Percentiles rank a stretch among this genome's conserved stretches.
phyloP scores from a whole-genome alignment of 2,888 invertebrate species.

The Trichopoda pennipes region DNA sequence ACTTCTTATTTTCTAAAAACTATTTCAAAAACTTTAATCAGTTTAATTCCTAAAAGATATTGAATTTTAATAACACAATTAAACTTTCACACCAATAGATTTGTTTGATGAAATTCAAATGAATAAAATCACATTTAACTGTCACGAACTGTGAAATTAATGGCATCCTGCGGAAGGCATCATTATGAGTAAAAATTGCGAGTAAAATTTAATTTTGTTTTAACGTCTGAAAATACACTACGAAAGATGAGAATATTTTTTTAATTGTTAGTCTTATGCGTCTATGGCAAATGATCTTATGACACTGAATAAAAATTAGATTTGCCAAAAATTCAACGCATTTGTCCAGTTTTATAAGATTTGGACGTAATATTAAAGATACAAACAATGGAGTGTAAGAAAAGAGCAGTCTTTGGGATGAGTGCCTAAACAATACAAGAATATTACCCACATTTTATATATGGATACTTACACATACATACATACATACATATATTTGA shows the following conservation, averaged over 20 bases:
- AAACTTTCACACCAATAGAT: not conserved
- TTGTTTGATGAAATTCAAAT: not conserved
- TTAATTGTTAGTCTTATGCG: slow-evolving; percentile 5
- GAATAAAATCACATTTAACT: slow-evolving; percentile 21
- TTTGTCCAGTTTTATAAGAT: slow-evolving; percentile 57
- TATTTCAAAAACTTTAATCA: no score
- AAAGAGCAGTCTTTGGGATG: slow-evolving; percentile 28
- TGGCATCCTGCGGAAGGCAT: not conserved
- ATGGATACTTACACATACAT: no score
- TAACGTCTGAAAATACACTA: no score
- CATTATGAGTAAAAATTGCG: no score
- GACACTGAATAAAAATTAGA: slow-evolving; percentile 51
- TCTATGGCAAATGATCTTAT: slow-evolving; percentile 46
- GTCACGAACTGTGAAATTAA: slow-evolving; percentile 24
- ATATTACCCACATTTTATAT: no score
- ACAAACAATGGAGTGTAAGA: slow-evolving; percentile 9
- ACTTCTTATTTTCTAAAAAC: not conserved
- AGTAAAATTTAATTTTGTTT: no score
- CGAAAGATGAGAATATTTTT: not conserved
- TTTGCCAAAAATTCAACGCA: slow-evolving; percentile 43
- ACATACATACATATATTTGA: no score
- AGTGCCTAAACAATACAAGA: not conserved
- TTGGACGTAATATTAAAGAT: slow-evolving; percentile 8
- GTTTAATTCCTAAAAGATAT: not conserved
- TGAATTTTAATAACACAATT: slow-evolving; percentile 5